phyloP scores from a whole-genome alignment of 2,797 vertebrate species.

The Meriones psammophilus region DNA sequence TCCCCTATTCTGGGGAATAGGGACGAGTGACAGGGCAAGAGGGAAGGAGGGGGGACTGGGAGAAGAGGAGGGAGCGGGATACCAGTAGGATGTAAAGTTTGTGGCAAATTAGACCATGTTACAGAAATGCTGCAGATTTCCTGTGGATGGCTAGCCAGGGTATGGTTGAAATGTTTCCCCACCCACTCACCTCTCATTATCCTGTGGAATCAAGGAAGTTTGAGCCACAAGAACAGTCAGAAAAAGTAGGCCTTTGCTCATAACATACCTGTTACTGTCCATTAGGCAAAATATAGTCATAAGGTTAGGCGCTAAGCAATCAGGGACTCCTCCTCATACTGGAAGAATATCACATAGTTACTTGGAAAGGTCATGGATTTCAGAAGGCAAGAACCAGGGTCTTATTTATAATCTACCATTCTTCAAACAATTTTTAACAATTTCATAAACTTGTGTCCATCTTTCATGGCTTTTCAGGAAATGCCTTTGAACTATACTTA shows the following conservation, averaged over 20 bases:
- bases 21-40: too few species aligned
- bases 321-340: rapidly evolving
- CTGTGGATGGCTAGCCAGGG: neutral
- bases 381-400: rapidly evolving
- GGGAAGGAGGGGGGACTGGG: too few species aligned
- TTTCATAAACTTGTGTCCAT: neutral
- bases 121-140: neutral
- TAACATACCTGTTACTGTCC: neutral
- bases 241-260: neutral
- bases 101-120: neutral
- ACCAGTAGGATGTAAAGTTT: too few species aligned
- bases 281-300: neutral
- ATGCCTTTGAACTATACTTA: neutral
- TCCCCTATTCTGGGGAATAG: too few species aligned
- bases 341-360: neutral
- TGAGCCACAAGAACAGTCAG: neutral
- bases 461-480: neutral
- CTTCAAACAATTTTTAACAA: neutral
- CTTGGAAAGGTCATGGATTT: rapidly evolving
- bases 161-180: neutral
- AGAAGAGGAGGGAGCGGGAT: too few species aligned
- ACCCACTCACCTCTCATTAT: neutral
- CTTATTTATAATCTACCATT: neutral
- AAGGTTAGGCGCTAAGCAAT: too few species aligned
- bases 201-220: neutral